Base-by-base conservation (phyloP, 2,797 vertebrate species). In the Anabas testudineus region DNA sequence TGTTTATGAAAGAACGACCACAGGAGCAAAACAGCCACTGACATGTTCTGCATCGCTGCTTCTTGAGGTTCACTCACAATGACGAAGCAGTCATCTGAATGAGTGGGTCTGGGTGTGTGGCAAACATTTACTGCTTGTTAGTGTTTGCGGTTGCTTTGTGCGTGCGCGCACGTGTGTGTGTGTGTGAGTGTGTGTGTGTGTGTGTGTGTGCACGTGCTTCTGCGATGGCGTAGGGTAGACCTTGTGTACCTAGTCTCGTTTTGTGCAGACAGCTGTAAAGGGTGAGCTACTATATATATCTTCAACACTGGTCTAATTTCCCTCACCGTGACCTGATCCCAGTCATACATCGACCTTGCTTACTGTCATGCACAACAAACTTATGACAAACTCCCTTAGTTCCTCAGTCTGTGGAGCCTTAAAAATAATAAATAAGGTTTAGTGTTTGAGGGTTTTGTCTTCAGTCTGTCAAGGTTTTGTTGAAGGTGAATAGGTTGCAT, bases 261-360 rank as follows among this genome's bases (percentile, higher is more conserved):
- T 82, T 83, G 60, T 73, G 56, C 36, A 76, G 80, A 88, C 82
- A 83, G 82, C 78, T 82, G 71, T 82, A 88, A 89, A 89, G 82
- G 83, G 64, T 63, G 64, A 76, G 26, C 49, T 65, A 18, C 74
- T 92, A 90, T 84, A 88, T 89, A 88, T 88, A 89, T 86, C 68
- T 80, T 64, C 66, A 56, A 65, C 26, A 10, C 72, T 78, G 80
- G 49, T 47, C 76, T 85, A 69, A 72, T 88, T 87, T 83, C 78
- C 67, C 36, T 84, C 71, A 52, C 61, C 10, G 36, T 78, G 81
- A 81, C 78, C 83, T 69, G 64, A 84, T 76, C 77, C 39, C 68
- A 80, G 76, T 83, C 70, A 58, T 48, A 53, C 77, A 58, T 74
- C 53, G 75, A 87, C 83, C 80, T 87, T 79, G 83, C 71, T 80